Conservation (phyloP, 2,797 vertebrate genomes). For the Cyclopterus lumpus region DNA sequence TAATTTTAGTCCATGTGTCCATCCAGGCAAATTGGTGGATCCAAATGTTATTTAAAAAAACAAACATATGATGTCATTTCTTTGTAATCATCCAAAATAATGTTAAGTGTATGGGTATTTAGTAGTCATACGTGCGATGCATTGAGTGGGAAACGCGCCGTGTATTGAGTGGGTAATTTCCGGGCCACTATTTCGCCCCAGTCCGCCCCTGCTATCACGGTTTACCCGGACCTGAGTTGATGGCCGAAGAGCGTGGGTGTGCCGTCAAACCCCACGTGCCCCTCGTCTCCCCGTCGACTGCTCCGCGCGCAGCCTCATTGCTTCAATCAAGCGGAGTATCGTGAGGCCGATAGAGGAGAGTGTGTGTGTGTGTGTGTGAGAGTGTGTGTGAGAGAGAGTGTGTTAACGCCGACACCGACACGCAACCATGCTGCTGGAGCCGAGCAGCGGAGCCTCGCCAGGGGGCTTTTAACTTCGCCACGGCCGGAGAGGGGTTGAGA, state of each 20-base stretch:
- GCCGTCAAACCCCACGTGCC: conserved; percentile 66
- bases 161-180: no score
- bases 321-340: conserved; percentile 6
- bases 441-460: not conserved
- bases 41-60: no score
- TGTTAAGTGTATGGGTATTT: no score
- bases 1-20: no score
- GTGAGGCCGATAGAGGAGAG: conserved; percentile 19
- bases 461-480: not conserved
- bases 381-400: not conserved
- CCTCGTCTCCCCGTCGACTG: conserved; percentile 46
- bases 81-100: no score
- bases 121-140: no score
- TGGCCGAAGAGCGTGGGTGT: conserved; percentile 33
- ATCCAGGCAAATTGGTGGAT: no score
- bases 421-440: conserved; percentile 30
- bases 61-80: no score
- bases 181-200: no score
- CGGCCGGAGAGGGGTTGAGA: conserved; percentile 33
- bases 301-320: conserved; percentile 59
- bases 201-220: not conserved
- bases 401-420: not conserved
- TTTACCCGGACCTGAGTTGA: not conserved
- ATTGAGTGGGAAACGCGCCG: no score
- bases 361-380: not conserved